phyloP scores from a whole-genome alignment of 2,797 vertebrate species.

The Carduelis carduelis region DNA sequence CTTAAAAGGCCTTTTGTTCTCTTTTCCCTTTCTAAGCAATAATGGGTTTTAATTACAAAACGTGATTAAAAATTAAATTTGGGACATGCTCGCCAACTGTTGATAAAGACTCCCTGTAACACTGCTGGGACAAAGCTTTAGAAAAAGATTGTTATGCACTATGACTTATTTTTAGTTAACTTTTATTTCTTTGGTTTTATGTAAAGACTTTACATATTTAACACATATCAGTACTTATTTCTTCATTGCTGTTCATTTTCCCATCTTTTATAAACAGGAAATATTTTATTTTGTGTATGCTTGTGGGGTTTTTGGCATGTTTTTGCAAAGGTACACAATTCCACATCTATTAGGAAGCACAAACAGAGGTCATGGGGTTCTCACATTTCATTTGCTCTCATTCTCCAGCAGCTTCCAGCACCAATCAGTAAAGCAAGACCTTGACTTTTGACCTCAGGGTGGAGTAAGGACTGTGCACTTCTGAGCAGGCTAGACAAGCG shows the following conservation, averaged over 20 bases:
- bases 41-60: neutral
- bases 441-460: neutral
- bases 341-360: neutral
- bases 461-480: neutral
- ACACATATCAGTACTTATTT: neutral
- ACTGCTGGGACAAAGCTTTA: neutral
- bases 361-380: neutral
- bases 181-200: neutral
- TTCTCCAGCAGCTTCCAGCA: neutral
- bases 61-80: neutral
- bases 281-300: neutral
- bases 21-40: neutral
- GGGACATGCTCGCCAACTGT: neutral
- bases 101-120: neutral
- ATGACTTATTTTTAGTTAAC: neutral
- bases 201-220: neutral
- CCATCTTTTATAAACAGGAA: neutral
- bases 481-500: neutral
- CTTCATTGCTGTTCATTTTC: neutral
- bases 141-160: neutral
- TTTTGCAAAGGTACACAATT: neutral
- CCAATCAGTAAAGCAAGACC: neutral
- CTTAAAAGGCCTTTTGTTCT: neutral
- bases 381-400: neutral
- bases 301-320: neutral